phyloP scores from a whole-genome alignment of 2,113 vertebrate genomes.

The Hippolais icterina region DNA sequence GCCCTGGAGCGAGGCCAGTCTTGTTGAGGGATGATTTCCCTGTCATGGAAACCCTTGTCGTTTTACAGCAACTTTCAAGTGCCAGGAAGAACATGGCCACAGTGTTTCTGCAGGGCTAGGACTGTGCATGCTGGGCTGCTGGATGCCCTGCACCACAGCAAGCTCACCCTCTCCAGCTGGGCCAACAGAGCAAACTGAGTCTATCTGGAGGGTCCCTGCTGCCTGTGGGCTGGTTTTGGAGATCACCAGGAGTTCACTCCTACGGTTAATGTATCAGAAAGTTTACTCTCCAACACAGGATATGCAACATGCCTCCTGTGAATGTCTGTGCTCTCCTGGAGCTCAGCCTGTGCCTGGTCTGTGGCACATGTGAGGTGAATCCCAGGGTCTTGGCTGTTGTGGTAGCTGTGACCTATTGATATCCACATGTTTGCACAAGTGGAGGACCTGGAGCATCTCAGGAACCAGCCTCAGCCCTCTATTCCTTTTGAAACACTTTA shows the following conservation, averaged over 20 bases:
- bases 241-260: neutral
- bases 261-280: neutral
- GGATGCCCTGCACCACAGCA: neutral
- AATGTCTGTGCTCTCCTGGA: neutral
- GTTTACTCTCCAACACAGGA: neutral
- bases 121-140: neutral
- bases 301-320: neutral
- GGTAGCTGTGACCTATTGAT: neutral
- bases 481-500: neutral
- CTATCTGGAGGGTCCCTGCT: neutral
- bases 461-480: neutral
- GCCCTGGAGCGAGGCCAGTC: neutral
- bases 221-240: neutral
- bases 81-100: neutral
- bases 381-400: neutral
- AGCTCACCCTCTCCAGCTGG: fast-evolving
- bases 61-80: neutral
- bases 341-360: neutral
- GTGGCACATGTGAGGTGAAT: neutral
- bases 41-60: neutral
- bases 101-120: neutral
- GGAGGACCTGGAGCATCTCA: neutral
- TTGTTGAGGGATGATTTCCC: neutral
- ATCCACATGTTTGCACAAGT: neutral
- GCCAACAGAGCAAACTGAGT: neutral